These are phyloP conservation scores for Passer domesticus DNA, from an alignment of 2,113 vertebrate genomes.

Conservation along the genomic window DNA sequence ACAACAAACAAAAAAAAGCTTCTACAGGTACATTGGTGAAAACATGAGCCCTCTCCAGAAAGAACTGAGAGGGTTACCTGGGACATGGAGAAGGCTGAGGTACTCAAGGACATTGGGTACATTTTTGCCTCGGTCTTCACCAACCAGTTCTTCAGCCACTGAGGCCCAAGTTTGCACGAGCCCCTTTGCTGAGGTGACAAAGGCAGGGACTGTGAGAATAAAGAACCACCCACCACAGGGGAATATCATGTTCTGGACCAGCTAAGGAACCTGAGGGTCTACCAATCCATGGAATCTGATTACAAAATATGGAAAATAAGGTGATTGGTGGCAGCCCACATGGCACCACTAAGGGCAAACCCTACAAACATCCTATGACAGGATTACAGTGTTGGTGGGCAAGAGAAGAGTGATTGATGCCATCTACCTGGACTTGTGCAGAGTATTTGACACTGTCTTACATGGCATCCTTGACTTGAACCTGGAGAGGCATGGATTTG, in stretches of 20 bases:
- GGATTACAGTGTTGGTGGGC: background rate
- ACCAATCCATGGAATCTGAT: background rate
- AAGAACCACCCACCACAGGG: background rate
- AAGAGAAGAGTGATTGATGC: background rate
- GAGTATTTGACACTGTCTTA: background rate
- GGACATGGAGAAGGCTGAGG: background rate
- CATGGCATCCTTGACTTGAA: background rate
- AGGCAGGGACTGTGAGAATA: background rate
- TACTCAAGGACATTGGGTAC: background rate
- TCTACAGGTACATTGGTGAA: background rate
- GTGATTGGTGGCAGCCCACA: background rate
- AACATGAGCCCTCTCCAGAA: background rate
- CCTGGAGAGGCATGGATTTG: background rate
- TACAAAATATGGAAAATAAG: background rate
- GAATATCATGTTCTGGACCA: background rate
- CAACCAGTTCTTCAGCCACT: background rate
- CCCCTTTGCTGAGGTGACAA: background rate
- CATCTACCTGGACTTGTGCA: background rate
- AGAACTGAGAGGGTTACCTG: background rate
- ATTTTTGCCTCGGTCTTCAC: background rate
- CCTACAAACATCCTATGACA: background rate
- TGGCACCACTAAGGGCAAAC: background rate
- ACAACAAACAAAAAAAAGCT: background rate
- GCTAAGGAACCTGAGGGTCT: background rate
- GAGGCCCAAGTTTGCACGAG: rapidly evolving